These are phyloP conservation scores for Ooceraea biroi DNA, from an alignment of 1,140 invertebrate genomes.

Conservation along the genomic window DNA sequence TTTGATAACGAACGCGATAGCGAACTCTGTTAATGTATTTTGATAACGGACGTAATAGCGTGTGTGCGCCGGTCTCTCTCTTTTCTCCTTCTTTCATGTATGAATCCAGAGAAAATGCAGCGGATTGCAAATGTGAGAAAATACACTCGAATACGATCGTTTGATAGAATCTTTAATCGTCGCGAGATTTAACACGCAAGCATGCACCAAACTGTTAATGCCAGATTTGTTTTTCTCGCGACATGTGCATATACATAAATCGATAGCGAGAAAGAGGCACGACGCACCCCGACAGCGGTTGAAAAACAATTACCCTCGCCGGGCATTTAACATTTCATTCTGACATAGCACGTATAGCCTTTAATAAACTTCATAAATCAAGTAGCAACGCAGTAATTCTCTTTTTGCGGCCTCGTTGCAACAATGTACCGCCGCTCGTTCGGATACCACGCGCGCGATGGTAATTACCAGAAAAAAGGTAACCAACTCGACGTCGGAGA, in stretches of 20 bases:
- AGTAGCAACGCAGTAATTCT: constrained; percentile 47
- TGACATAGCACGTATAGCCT: constrained; percentile 42
- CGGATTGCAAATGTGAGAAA: constrained; percentile 15
- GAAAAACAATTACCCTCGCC: constrained; percentile 49
- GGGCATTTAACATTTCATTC: constrained; percentile 48
- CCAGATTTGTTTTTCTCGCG: background rate
- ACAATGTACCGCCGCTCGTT: constrained; percentile 44
- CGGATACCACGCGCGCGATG: constrained; percentile 48
- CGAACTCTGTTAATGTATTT: constrained; percentile 56
- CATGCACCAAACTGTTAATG: constrained; percentile 11
- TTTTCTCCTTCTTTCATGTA: background rate
- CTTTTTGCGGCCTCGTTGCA: constrained; percentile 40
- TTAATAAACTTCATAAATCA: constrained; percentile 63
- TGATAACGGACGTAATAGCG: constrained; percentile 57
- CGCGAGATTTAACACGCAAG: no score
- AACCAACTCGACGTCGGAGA: constrained; percentile 47
- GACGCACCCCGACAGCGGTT: constrained; percentile 3
- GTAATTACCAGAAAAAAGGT: constrained; percentile 61
- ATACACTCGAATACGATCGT: constrained; percentile 5
- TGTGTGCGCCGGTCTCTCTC: constrained; percentile 31
- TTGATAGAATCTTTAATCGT: constrained; percentile 24
- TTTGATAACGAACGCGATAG: constrained; percentile 57
- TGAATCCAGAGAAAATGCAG: background rate
- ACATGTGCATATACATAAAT: background rate
- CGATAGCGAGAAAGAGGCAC: background rate